Conservation (phyloP, 2,113 vertebrate genomes). For the Lota lota region DNA sequence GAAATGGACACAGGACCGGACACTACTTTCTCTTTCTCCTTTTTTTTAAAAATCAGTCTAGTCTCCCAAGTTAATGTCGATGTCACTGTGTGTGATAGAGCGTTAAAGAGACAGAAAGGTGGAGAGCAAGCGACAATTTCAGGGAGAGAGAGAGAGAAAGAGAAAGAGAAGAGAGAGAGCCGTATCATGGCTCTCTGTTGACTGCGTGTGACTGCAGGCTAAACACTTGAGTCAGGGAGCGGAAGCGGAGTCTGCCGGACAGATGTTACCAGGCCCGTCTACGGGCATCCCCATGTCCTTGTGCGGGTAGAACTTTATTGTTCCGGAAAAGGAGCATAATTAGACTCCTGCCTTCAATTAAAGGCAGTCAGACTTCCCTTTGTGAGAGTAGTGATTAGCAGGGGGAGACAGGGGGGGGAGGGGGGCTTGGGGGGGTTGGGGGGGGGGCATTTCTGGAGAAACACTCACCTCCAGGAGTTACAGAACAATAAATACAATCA, state of each 20-base stretch:
- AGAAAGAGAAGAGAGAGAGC: not conserved
- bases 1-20: constrained; percentile 60
- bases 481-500: constrained; percentile 68
- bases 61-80: constrained; percentile 49
- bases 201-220: constrained; percentile 69
- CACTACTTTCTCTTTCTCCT: constrained; percentile 40
- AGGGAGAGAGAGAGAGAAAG: not conserved
- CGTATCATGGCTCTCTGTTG: constrained; percentile 22
- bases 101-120: constrained; percentile 9
- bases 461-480: constrained; percentile 18
- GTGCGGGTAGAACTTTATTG: constrained; percentile 80
- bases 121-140: not conserved
- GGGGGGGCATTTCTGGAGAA: constrained; percentile 26
- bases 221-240: constrained; percentile 65
- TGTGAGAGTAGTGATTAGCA: constrained; percentile 69
- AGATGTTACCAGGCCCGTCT: constrained; percentile 82
- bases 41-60: constrained; percentile 24
- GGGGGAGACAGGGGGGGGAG: constrained; percentile 55
- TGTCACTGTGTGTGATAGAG: constrained; percentile 19
- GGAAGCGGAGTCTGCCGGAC: constrained; percentile 78
- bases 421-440: constrained; percentile 37
- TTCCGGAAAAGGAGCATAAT: constrained; percentile 80
- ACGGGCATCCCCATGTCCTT: constrained; percentile 77
- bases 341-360: constrained; percentile 76
- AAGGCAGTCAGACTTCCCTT: constrained; percentile 63